Evolutionary conservation across 2,797 vertebrate genomes (phyloP).

Genomic region (Alcedo atthis): DNA sequence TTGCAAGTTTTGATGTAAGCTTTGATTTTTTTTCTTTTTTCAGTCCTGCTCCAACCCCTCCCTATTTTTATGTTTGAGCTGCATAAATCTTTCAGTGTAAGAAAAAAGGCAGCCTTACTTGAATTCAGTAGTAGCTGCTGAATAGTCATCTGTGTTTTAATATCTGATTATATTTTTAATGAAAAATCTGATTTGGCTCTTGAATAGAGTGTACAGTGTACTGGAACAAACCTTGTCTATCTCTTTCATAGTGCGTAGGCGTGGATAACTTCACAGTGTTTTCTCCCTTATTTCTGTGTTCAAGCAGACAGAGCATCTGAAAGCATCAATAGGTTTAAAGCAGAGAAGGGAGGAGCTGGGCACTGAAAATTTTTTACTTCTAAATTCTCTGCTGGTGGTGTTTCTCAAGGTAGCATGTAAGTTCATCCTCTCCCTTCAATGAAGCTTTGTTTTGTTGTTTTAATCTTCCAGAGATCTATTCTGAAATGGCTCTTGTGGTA

Average conservation of each 20-base stretch:
- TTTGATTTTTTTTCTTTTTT: not conserved
- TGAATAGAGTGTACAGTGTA: conserved; percentile 38
- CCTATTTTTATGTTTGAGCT: not conserved
- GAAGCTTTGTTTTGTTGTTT: not conserved
- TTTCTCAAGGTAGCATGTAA: not conserved
- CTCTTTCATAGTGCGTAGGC: not conserved
- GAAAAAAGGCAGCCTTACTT: conserved; percentile 8
- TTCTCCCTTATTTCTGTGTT: conserved; percentile 6
- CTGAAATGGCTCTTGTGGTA: not conserved
- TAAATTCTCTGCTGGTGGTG: not conserved
- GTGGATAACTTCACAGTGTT: not conserved
- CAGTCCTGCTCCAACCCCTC: not conserved
- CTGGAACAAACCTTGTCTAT: conserved; percentile 54
- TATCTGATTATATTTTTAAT: not conserved
- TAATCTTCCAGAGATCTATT: not conserved
- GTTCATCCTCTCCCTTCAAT: not conserved
- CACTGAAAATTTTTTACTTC: not conserved
- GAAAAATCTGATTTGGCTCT: conserved; percentile 54
- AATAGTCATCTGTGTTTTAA: conserved; percentile 58
- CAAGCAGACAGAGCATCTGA: not conserved
- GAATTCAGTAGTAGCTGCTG: conserved; percentile 15
- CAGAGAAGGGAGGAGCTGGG: not conserved
- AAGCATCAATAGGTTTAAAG: conserved; percentile 4
- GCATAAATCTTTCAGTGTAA: not conserved
- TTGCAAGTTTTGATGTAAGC: conserved; percentile 20